Conservation (phyloP, 2,113 vertebrate species). For the Microcebus tavaratra region DNA sequence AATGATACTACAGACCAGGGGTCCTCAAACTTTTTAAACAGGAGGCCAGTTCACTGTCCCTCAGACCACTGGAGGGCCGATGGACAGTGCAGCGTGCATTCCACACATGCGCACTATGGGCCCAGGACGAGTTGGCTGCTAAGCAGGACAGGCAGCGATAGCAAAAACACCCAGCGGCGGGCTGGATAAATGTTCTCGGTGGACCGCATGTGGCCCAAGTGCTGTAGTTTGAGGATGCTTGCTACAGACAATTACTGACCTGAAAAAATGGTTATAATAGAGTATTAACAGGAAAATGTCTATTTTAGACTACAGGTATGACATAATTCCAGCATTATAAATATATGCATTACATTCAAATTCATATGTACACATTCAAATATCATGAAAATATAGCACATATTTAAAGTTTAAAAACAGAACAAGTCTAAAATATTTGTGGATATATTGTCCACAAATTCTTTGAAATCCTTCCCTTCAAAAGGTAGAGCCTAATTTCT, state of each 20-base stretch:
- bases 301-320: background rate
- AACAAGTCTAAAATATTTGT: background rate
- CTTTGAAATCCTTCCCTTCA: constrained; percentile 2
- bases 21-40: too few species aligned
- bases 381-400: background rate
- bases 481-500: background rate
- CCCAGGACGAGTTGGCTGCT: too few species aligned
- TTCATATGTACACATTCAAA: background rate
- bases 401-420: background rate
- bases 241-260: background rate
- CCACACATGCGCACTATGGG: too few species aligned
- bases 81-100: too few species aligned
- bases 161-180: too few species aligned
- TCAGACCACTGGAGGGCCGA: too few species aligned
- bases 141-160: too few species aligned
- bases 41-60: too few species aligned
- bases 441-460: background rate
- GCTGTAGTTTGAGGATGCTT: too few species aligned
- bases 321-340: background rate
- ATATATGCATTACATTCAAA: background rate
- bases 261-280: background rate
- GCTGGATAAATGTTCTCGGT: too few species aligned
- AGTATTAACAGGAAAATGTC: background rate
- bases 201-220: too few species aligned
- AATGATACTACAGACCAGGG: background rate